Base-by-base conservation (phyloP, 92 coral and sea anemone species). In the Palythoa grandis region DNA sequence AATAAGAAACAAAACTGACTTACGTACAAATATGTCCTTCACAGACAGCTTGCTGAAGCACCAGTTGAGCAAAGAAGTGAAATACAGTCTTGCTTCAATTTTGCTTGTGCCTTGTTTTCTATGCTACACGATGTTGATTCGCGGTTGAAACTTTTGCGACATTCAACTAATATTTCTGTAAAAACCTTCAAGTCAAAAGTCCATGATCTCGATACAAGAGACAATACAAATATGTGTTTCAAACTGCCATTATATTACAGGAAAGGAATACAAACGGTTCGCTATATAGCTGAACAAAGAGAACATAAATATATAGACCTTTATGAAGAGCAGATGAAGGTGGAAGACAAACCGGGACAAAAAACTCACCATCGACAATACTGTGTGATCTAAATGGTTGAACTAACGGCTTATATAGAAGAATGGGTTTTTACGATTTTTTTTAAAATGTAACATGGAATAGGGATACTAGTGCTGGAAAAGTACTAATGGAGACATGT, bases 101-200 rank as follows among this genome's bases (percentile, higher is more conserved):
- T 66, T 66, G 74, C 85, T 67, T 66, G 74, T 54, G 58, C 75
- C 85, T 37, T 80, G 43, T 65, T 56, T 80, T 80, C 66, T 40
- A 48, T 80, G 61, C 60, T 80, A 80, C 17, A 13, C 74, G 85
- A 80, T 80, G 85, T 80, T 80, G 85, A 43, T 80, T 80, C 85
- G 85, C 85, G 85, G 85, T 80, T 80, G 74, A 80, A 80, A 66
- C 39, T 50, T 66, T 80, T 43, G 65, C 58, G 85, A 80, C 85
- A 80, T 80, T 65, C 74, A 80, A 66, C 85, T 80, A 80, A 80
- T 80, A 80, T 80, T 80, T 63, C 85, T 17, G 74, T 63, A 80
- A 69, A 80, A 80, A 65, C 74, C 85, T 80, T 79, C 40, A 52
- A 80, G 85, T 66, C 85, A 79, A 47, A 68, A 80, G 54, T 65